These are phyloP conservation scores for Plemyria rubiginata DNA, from an alignment of 2,888 invertebrate species.

Conservation along the genomic window DNA sequence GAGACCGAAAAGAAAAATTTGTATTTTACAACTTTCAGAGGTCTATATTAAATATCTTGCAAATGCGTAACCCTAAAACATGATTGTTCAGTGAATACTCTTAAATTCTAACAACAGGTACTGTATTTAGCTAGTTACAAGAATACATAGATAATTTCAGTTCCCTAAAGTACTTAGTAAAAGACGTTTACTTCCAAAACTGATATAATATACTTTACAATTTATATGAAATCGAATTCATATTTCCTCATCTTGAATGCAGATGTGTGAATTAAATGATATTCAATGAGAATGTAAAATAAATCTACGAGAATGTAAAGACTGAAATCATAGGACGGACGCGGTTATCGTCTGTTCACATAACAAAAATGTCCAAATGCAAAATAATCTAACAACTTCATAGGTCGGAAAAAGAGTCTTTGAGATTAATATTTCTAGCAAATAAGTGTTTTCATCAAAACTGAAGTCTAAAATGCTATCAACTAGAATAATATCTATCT, in stretches of 20 bases:
- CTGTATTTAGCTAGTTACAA: constrained; percentile 25
- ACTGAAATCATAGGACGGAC: constrained; percentile 53
- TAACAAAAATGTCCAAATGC: constrained; percentile 71
- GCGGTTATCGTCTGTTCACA: constrained; percentile 53
- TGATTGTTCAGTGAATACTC: constrained; percentile 33
- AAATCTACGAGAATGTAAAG: constrained; percentile 44
- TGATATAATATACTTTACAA: constrained; percentile 34
- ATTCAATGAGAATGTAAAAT: constrained; percentile 42
- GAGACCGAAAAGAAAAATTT: background rate
- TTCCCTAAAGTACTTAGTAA: constrained; percentile 8
- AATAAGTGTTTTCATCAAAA: constrained; percentile 31
- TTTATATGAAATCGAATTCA: constrained; percentile 36
- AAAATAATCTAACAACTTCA: constrained; percentile 67
- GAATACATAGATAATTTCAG: constrained; percentile 30
- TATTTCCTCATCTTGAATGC: constrained; percentile 23
- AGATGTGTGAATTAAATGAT: constrained; percentile 27
- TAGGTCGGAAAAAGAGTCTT: constrained; percentile 57
- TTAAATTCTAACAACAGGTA: constrained; percentile 41
- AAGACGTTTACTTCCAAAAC: constrained; percentile 34
- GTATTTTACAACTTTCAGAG: constrained; percentile 13
- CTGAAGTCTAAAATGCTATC: constrained; percentile 32
- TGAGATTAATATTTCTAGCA: constrained; percentile 53
- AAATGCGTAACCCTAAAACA: constrained; percentile 24
- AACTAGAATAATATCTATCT: constrained; percentile 29
- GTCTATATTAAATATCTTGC: constrained; percentile 10